Percentiles rank a stretch among this genome's conserved stretches.
Conservation (phyloP, 2,797 vertebrate genomes). For the Acrossocheilus fasciatus region DNA sequence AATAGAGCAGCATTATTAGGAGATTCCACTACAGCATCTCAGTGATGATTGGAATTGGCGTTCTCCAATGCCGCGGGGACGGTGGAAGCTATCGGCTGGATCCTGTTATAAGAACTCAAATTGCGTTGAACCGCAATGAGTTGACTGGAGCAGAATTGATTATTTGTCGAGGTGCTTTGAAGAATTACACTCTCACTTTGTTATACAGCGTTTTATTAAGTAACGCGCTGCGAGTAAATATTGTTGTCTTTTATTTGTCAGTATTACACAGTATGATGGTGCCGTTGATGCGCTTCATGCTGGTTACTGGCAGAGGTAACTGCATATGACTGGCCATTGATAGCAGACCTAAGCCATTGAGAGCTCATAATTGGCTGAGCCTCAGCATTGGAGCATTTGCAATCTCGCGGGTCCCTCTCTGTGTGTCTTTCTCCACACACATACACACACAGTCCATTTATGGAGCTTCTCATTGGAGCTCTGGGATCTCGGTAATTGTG, state of each 20-base stretch:
- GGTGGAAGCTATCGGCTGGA: slow-evolving; percentile 26
- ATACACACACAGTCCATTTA: slow-evolving; percentile 44
- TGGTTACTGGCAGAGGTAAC: slow-evolving; percentile 51
- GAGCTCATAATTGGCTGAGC: slow-evolving; percentile 57
- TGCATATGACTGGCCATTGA: slow-evolving; percentile 53
- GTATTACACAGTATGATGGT: slow-evolving; percentile 44
- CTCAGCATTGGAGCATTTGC: slow-evolving; percentile 52
- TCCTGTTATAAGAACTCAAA: slow-evolving; percentile 36
- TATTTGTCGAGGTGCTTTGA: slow-evolving; percentile 39
- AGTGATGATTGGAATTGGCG: slow-evolving; percentile 42
- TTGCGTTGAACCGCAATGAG: slow-evolving; percentile 29
- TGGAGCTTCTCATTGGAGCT: slow-evolving; percentile 40
- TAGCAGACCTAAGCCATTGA: slow-evolving; percentile 49
- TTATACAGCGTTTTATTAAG: slow-evolving; percentile 42
- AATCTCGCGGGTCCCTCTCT: slow-evolving; percentile 32
- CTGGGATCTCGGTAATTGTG: slow-evolving; percentile 55
- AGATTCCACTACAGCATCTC: slow-evolving; percentile 32
- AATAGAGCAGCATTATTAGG: slow-evolving; percentile 38
- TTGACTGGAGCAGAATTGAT: slow-evolving; percentile 41
- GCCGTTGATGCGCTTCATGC: slow-evolving; percentile 42
- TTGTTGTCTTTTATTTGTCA: slow-evolving; percentile 43
- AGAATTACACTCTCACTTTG: slow-evolving; percentile 42
- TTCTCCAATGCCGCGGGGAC: slow-evolving; percentile 39
- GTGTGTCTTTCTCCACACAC: slow-evolving; percentile 1
- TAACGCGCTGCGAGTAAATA: slow-evolving; percentile 51